phyloP scores from a whole-genome alignment of 2,797 vertebrate genomes.

The Buphagus erythrorhynchus region DNA sequence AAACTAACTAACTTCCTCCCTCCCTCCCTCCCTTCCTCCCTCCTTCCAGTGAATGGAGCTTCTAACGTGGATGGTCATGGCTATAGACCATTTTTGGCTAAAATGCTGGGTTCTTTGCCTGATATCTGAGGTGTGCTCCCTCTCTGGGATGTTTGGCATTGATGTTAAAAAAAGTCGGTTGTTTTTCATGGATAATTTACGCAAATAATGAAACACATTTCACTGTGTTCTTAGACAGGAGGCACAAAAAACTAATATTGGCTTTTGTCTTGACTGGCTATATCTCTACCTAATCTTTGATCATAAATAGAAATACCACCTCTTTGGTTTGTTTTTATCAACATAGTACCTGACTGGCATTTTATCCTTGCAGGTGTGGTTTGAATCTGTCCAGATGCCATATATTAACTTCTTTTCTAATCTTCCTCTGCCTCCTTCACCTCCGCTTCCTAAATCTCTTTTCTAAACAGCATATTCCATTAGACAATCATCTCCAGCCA shows the following conservation, averaged over 20 bases:
- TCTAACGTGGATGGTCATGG: neutral
- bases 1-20: neutral
- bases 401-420: neutral
- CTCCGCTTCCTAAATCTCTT: neutral
- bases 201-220: slow-evolving; percentile 33
- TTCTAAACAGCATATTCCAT: neutral
- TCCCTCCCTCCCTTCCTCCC: accelerated
- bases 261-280: neutral
- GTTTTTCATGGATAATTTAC: neutral
- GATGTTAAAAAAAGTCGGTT: neutral
- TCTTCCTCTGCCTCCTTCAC: neutral
- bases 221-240: neutral
- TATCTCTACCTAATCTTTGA: neutral
- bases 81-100: neutral
- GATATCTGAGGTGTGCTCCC: neutral
- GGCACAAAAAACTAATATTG: neutral
- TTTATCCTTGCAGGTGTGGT: neutral
- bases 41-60: neutral
- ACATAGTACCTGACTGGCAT: neutral
- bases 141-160: neutral
- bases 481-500: neutral
- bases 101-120: neutral
- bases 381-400: neutral
- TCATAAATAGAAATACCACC: neutral
- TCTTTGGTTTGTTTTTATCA: neutral